Base-by-base conservation (phyloP, 2,113 vertebrate species). In the Rhegmatorhina hoffmannsi region DNA sequence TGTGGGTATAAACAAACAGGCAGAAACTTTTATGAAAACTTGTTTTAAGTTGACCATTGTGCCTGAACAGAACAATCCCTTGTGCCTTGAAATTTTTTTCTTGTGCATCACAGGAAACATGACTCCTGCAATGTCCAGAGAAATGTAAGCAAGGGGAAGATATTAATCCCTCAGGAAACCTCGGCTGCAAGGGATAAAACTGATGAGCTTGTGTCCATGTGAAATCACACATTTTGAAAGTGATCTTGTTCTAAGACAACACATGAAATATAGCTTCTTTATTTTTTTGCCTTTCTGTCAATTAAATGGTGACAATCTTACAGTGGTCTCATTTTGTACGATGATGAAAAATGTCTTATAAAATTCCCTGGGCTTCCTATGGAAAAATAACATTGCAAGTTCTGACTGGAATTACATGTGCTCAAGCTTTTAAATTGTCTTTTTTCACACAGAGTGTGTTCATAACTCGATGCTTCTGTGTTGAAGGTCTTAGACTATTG, bases 31-130 rank as follows among this genome's bases (percentile, higher is more conserved):
- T 55, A 69, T 23, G 21, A 77, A 92, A 93, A 64, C 47, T 33
- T 76, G 47, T 66, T 92, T 90, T 64, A 83, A 84, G 82, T 66
- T 79, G 25, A 20, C 52, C 14, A 19, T 53, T 80, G 75, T 24
- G 29, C 95, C 62, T 77, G 28, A 92, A 66, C 6, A 79, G 60
- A 93, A 88, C 28, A 21, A 79, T 69, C 36, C 40, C 9, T 40
- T 89, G 19, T 81, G 59, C n/a, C 72, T 70, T 84, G 67, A 94
- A 87, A 64, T 34, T 67, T 36, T 67, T 95, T 84, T 86, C 36
- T 67, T 84, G 31, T 74, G 16, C 53, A 79, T 87, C 58, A 50
- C 23, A 60, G 34, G 75, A 70, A 80, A 34, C 15, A 31, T 50
- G 38, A 84, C 17, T 70, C 38, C 8, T 47, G 12, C 13, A 79